Evolutionary conservation across 2,888 invertebrate species (phyloP), one percentile per base, ranked within the genome.

Genomic region (Elysia crispata): DNA sequence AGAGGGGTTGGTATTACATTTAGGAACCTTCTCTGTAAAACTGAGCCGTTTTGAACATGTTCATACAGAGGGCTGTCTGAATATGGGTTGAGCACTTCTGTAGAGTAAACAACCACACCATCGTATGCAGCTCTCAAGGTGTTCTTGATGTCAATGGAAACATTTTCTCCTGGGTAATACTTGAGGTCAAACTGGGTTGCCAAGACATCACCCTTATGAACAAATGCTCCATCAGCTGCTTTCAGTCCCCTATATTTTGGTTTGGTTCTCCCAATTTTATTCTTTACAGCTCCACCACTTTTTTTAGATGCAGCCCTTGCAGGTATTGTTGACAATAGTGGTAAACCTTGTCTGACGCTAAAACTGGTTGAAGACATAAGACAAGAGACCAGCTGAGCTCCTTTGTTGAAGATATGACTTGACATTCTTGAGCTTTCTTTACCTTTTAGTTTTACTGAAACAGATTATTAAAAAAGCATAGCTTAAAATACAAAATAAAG

Each of bases 1-100:
- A 97, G 95, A 33, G 95, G 94, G 82, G 95, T 93, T 0, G 97
- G 95, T 86, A 97, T 94, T 57, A 98, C 94, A 93, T 98, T 95
- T 86, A 95, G 96, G 90, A 97, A 96, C 89, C 97, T 97, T 91
- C 97, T 97, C 87, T 95, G 95, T 23, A 90, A 86, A 84, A 97
- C 95, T 5, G 86, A 79, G 25, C 90, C 88, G 54, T 93, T 93
- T 93, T 91, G 96, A 95, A 88, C 94, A 91, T 82, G 94, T 92
- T 88, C 94, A 93, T 49, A 96, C 93, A 96, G 96, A 0, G 94
- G 93, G 88, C 96, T 96, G 23, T 95, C 94, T 95, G 96, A 96
- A 87, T 96, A 94, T 0, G 95, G 95, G 81, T 96, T 94, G 77
- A 95, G 94, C 88, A 95, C 94, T 90, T 98, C 98, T 92, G 96